Percentiles rank a stretch among this genome's conserved stretches.
Evolutionary conservation across 2,888 invertebrate genomes (phyloP).

Genomic region (Pycnomerus fuliginosus): DNA sequence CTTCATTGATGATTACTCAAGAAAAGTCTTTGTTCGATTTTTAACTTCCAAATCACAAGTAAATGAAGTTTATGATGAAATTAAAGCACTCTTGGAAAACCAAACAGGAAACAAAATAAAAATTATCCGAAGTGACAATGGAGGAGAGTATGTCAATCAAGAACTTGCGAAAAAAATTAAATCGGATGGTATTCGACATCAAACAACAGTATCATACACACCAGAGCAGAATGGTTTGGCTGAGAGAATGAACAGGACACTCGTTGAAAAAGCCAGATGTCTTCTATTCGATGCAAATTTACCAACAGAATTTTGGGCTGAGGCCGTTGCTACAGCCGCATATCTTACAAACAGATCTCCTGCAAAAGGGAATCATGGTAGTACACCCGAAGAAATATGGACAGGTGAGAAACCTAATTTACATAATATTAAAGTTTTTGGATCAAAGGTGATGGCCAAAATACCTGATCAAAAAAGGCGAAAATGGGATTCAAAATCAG

Average conservation of each 20-base stretch:
- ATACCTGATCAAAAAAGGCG: conserved; percentile 17
- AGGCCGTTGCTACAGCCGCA: conserved; percentile 6
- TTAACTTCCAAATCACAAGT: conserved; percentile 19
- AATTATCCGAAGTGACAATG: conserved; percentile 21
- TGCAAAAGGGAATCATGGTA: conserved; percentile 2
- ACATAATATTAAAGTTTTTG: conserved; percentile 12
- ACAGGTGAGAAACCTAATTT: conserved; percentile 15
- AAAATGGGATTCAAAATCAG: conserved; percentile 16
- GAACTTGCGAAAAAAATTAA: conserved; percentile 31
- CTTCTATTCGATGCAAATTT: too few relatives aligned
- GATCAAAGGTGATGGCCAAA: conserved; percentile 15
- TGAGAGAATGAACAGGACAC: conserved; percentile 23
- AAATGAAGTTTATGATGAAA: conserved; percentile 9
- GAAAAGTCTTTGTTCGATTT: conserved; percentile 28
- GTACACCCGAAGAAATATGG: conserved; percentile 11
- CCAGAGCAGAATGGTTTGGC: too few relatives aligned
- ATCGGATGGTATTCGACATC: conserved; percentile 26
- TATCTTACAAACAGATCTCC: conserved; percentile 11
- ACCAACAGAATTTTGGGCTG: too few relatives aligned
- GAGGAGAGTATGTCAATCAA: conserved; percentile 19
- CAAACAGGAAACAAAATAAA: conserved; percentile 19
- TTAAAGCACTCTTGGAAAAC: conserved; percentile 10
- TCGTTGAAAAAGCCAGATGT: conserved; percentile 17
- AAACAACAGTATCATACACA: conserved; percentile 23
- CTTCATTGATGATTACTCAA: conserved; percentile 31